Evolutionary conservation across 1,140 invertebrate species (phyloP).

Genomic region (Drosophila obscura): DNA sequence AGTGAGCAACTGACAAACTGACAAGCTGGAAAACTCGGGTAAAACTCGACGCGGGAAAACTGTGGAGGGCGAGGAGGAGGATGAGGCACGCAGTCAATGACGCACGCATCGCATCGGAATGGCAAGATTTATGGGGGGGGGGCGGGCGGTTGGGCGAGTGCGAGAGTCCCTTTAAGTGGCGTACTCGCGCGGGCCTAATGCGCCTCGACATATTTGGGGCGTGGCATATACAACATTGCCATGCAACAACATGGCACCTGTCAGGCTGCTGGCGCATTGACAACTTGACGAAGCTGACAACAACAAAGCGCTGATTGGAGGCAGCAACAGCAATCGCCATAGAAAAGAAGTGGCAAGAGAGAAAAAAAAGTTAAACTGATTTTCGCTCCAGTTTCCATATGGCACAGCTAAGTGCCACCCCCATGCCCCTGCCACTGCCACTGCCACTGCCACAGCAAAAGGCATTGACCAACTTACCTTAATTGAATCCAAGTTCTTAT

Average conservation of each 20-base stretch:
- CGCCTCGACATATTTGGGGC: constrained; percentile 56
- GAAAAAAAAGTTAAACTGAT: constrained; percentile 13
- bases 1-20: constrained; percentile 50
- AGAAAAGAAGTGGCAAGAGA: constrained; percentile 1
- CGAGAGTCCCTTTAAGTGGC: constrained; percentile 45
- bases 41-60: not conserved
- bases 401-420: constrained; percentile 3
- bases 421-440: no score
- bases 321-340: constrained; percentile 7
- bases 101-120: no score
- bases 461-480: constrained; percentile 52
- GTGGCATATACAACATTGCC: constrained; percentile 31
- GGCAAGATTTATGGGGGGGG: no score
- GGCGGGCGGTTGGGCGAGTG: no score
- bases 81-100: no score
- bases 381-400: constrained; percentile 32
- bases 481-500: constrained; percentile 60
- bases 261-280: constrained; percentile 34
- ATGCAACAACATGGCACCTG: constrained; percentile 35
- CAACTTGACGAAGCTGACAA: constrained; percentile 51
- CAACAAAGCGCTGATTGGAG: constrained; percentile 28
- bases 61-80: no score
- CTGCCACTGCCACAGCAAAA: not conserved
- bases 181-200: constrained; percentile 50
- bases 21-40: constrained; percentile 17